Conservation (phyloP, 1,140 invertebrate species). For the Metopolophium dirhodum region DNA sequence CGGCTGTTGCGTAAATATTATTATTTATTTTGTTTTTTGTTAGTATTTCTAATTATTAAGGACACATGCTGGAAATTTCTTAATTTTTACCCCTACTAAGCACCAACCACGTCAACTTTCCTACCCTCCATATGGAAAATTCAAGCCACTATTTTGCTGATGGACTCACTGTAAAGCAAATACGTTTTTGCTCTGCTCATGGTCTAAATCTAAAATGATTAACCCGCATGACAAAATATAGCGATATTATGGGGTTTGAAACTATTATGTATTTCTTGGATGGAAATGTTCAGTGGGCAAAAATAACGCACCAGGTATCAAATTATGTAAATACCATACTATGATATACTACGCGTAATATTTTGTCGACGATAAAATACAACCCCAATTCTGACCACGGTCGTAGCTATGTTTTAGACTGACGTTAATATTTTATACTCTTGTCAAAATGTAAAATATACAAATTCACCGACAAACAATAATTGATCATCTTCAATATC, state of each 20-base stretch:
- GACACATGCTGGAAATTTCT: background rate
- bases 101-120: background rate
- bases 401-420: background rate
- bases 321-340: background rate
- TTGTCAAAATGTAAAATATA: background rate
- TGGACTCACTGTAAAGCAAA: background rate
- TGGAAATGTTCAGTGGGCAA: background rate
- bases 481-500: background rate
- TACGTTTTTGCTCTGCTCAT: background rate
- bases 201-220: background rate
- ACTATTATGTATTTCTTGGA: background rate
- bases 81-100: background rate
- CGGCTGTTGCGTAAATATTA: too few species aligned
- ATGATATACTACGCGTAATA: background rate
- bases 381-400: background rate
- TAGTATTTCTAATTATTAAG: background rate
- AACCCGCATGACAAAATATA: background rate
- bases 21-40: background rate
- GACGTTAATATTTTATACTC: constrained; percentile 12
- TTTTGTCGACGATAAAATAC: background rate
- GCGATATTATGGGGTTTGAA: background rate
- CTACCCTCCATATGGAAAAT: background rate
- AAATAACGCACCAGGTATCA: background rate
- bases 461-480: background rate
- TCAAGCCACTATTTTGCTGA: background rate